Conservation (phyloP, 2,888 invertebrate species). For the Villa cingulata region DNA sequence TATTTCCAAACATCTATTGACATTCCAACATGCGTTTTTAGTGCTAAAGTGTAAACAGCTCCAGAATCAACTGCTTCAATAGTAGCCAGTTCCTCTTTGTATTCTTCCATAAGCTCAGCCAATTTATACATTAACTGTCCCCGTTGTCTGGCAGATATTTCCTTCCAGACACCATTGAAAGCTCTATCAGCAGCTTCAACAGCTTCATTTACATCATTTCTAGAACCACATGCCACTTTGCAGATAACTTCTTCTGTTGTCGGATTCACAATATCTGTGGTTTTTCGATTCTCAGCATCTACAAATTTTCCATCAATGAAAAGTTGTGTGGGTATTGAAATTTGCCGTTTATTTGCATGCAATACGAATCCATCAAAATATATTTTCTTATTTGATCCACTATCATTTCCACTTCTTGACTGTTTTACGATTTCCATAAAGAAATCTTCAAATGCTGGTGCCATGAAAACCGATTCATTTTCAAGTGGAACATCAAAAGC, state of each 20-base stretch:
- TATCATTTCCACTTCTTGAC: slow-evolving; percentile 46
- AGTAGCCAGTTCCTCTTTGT: slow-evolving; percentile 90
- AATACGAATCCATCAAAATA: slow-evolving; percentile 60
- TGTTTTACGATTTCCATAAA: slow-evolving; percentile 50
- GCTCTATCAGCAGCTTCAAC: slow-evolving; percentile 79
- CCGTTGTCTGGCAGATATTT: slow-evolving; percentile 82
- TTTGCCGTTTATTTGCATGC: slow-evolving; percentile 67
- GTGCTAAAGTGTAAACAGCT: slow-evolving; percentile 88
- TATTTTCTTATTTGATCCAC: slow-evolving; percentile 40
- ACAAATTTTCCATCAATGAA: slow-evolving; percentile 87
- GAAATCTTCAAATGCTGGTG: slow-evolving; percentile 77
- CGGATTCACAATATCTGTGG: slow-evolving; percentile 64
- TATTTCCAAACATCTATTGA: slow-evolving; percentile 94
- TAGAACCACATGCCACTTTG: slow-evolving; percentile 56
- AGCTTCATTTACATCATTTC: slow-evolving; percentile 73
- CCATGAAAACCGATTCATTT: slow-evolving; percentile 88
- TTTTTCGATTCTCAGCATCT: slow-evolving; percentile 54
- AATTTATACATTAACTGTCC: slow-evolving; percentile 72
- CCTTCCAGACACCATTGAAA: slow-evolving; percentile 89
- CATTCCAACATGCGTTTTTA: slow-evolving; percentile 97
- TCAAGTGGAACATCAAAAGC: slow-evolving; percentile 59
- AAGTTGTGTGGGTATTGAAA: slow-evolving; percentile 77
- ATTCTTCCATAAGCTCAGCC: slow-evolving; percentile 88
- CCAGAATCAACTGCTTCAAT: slow-evolving; percentile 89
- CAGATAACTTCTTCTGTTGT: slow-evolving; percentile 70